These are phyloP conservation scores for Sclerurus mexicanus DNA, from an alignment of 2,113 vertebrate genomes.

Conservation along the genomic window DNA sequence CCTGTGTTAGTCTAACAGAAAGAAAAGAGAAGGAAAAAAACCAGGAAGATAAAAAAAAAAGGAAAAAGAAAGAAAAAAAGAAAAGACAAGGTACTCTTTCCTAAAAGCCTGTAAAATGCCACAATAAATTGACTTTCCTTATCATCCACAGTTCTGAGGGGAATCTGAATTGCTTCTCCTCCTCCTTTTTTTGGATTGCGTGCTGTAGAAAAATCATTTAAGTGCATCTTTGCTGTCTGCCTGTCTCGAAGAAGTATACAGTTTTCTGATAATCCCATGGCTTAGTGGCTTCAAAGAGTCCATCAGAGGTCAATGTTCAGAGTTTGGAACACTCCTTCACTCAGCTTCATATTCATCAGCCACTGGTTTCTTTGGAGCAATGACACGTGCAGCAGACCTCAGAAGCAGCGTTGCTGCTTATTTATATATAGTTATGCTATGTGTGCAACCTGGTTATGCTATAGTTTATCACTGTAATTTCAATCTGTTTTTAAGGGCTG, in stretches of 20 bases:
- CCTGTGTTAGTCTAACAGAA: background rate
- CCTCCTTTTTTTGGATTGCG: background rate
- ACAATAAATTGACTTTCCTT: background rate
- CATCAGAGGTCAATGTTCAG: background rate
- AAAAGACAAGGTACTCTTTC: background rate
- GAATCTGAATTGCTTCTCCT: background rate
- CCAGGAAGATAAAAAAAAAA: background rate
- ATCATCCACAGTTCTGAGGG: background rate
- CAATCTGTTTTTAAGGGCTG: background rate
- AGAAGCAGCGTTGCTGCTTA: background rate
- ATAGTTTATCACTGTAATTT: background rate
- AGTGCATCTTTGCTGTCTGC: constrained; percentile 11
- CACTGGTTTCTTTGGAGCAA: background rate
- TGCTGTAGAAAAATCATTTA: constrained; percentile 4
- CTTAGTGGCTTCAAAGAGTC: background rate
- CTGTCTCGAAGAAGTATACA: background rate
- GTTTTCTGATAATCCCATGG: background rate
- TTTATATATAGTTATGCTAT: background rate
- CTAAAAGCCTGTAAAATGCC: background rate
- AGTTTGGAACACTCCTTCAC: background rate
- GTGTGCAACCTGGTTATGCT: background rate
- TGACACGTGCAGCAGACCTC: rapidly evolving
- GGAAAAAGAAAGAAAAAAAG: background rate
- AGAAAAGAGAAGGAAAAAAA: background rate
- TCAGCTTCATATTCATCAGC: background rate